Conservation (phyloP, 2,888 invertebrate genomes). For the Lissocephala sabroskyi region DNA sequence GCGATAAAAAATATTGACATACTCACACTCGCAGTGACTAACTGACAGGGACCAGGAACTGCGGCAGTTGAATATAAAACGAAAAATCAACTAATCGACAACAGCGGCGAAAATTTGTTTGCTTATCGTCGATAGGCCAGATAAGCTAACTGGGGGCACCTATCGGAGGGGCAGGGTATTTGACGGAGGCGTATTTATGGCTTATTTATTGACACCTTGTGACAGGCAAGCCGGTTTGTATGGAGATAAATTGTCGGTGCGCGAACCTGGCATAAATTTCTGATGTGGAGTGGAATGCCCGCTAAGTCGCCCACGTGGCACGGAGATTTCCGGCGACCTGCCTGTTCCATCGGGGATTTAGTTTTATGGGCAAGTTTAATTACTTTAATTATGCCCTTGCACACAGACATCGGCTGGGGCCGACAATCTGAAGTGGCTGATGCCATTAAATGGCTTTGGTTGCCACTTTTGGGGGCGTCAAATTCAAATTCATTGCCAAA, state of each 20-base stretch:
- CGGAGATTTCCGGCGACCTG: slow-evolving; percentile 37
- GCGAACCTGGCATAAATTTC: slow-evolving; percentile 41
- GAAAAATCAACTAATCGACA: slow-evolving; percentile 39
- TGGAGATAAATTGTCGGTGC: slow-evolving; percentile 45
- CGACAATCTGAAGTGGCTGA: too few species aligned
- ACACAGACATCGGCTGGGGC: too few species aligned
- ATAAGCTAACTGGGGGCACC: not conserved
- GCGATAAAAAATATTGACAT: slow-evolving; percentile 38
- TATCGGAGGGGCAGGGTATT: slow-evolving; percentile 5
- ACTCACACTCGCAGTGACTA: too few species aligned
- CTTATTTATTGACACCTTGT: slow-evolving; percentile 56
- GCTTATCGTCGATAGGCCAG: slow-evolving; percentile 13
- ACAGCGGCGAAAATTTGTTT: slow-evolving; percentile 24
- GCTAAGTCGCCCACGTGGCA: slow-evolving; percentile 33
- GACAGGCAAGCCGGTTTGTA: slow-evolving; percentile 53
- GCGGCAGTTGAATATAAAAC: too few species aligned
- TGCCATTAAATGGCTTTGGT: slow-evolving; percentile 36
- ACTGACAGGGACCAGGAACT: slow-evolving; percentile 7
- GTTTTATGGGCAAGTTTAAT: too few species aligned
- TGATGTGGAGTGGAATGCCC: slow-evolving; percentile 23
- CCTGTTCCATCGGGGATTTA: too few species aligned
- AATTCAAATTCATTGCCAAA: slow-evolving; percentile 36
- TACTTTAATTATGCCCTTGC: too few species aligned
- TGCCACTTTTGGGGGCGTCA: too few species aligned
- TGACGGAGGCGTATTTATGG: too few species aligned